Evolutionary conservation across 2,797 vertebrate species (phyloP), one percentile per base, ranked within the genome.

Genomic region (Gymnocypris eckloni): DNA sequence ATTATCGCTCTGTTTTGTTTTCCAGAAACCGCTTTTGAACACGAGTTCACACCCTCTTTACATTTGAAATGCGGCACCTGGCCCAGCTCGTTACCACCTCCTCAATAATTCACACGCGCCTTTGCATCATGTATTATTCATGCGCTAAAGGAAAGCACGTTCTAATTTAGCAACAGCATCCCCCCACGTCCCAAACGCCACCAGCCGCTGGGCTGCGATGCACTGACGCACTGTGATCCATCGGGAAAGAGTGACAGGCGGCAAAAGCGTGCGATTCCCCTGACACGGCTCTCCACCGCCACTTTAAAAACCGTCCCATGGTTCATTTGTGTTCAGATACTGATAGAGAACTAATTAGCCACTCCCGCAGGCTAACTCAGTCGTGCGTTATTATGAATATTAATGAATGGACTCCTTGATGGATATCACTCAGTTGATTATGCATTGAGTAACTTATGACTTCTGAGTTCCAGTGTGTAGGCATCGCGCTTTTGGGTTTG

Each of bases 271-370:
- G 48, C 43, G 37, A 86, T 50, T 81, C 71, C 82, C 80, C 45
- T 10, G 37, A 45, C 12, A 6, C 4, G 8, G 7, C 66, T 28
- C 41, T 75, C 43, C 15, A 39, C 6, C 6, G 43, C 15, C 6
- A 2, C 33, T 72, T 84, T 71, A 86, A 84, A 82, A 81, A 73
- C 56, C 50, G 33, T 48, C 43, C 69, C 52, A 82, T n/a, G 86
- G 45, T 87, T 82, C 39, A 76, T 71, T 85, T 64, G 73, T 79
- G 70, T 66, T 39, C 67, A 81, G 81, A 76, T 64, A 76, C 93
- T 92, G 93, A 92, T 94, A 93, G 91, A 93, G 92, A 94, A 94
- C 93, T 94, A 95, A 95, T 95, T 94, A 94, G 93, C 92, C 91
- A 89, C 91, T 94, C 94, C 93, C 91, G 91, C 90, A 93, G 93